Percentiles rank a stretch among this genome's conserved stretches.
Evolutionary conservation across 2,113 vertebrate genomes (phyloP).

Genomic region (Chaetops frenatus): DNA sequence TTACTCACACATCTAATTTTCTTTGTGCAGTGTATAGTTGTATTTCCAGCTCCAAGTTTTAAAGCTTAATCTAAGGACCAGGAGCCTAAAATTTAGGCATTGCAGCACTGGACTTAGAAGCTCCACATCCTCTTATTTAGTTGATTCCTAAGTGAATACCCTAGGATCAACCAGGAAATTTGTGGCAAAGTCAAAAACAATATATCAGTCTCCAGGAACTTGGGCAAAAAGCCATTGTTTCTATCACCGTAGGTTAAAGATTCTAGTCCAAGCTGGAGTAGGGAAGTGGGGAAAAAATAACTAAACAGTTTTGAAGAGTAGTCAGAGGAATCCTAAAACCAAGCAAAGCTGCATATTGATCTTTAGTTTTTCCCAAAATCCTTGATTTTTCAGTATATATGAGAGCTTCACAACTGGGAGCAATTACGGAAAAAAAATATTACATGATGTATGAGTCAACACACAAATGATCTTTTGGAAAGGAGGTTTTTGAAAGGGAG

Average conservation of each 20-base stretch:
- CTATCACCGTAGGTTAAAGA: neutral
- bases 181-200: neutral
- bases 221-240: neutral
- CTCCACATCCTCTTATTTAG: neutral
- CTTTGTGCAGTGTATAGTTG: neutral
- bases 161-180: neutral
- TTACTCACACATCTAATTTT: neutral
- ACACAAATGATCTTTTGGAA: slow-evolving; percentile 40
- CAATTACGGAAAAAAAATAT: slow-evolving; percentile 37
- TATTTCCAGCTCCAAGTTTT: neutral
- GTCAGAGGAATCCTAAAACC: neutral
- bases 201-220: neutral
- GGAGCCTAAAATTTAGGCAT: neutral
- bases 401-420: slow-evolving; percentile 34
- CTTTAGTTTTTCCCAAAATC: neutral
- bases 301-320: neutral
- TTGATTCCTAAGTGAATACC: neutral
- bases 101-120: neutral
- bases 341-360: neutral
- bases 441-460: slow-evolving; percentile 26
- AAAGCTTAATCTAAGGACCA: neutral
- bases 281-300: neutral
- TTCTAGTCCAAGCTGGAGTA: neutral
- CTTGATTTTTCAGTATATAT: neutral
- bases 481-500: neutral